phyloP scores from a whole-genome alignment of 1,140 invertebrate genomes.

The Lethocerus indicus region DNA sequence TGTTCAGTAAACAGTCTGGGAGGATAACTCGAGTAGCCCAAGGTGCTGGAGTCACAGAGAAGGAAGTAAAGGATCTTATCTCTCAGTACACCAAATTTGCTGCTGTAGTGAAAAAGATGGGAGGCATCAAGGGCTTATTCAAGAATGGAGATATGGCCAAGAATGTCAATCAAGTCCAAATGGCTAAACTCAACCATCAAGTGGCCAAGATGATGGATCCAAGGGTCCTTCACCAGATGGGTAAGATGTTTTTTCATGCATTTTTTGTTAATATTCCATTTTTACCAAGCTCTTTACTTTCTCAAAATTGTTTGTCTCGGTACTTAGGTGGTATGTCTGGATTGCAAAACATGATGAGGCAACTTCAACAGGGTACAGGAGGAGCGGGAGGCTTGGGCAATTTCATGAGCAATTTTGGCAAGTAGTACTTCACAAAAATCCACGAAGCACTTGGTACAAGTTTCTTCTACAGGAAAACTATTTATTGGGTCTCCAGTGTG shows the following conservation, averaged over 20 bases:
- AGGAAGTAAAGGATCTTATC: conserved; percentile 95
- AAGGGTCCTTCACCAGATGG: conserved; percentile 86
- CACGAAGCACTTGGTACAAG: too few relatives aligned
- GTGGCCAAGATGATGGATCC: conserved; percentile 99
- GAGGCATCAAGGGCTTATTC: conserved; percentile 96
- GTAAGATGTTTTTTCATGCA: too few relatives aligned
- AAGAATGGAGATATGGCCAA: conserved; percentile 97
- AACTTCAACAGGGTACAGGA: conserved; percentile 79
- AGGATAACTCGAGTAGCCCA: conserved; percentile 77
- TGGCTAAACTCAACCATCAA: conserved; percentile 97
- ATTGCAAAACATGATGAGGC: conserved; percentile 95
- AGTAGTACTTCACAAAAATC: too few relatives aligned
- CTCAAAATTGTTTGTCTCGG: conserved; percentile 6
- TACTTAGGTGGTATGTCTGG: conserved; percentile 76
- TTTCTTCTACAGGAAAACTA: too few relatives aligned
- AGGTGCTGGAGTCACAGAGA: conserved; percentile 85
- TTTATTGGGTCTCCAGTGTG: too few relatives aligned
- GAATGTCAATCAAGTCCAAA: conserved; percentile 96
- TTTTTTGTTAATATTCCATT: too few relatives aligned
- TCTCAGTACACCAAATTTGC: conserved; percentile 99
- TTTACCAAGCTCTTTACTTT: too few relatives aligned
- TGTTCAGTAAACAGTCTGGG: conserved; percentile 87
- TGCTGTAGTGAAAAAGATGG: conserved; percentile 99
- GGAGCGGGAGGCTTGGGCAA: conserved; percentile 41
- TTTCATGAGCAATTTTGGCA: too few relatives aligned